These are phyloP conservation scores for Oxyscelio sp. DNA, from an alignment of 2,888 invertebrate genomes.

Conservation along the genomic window DNA sequence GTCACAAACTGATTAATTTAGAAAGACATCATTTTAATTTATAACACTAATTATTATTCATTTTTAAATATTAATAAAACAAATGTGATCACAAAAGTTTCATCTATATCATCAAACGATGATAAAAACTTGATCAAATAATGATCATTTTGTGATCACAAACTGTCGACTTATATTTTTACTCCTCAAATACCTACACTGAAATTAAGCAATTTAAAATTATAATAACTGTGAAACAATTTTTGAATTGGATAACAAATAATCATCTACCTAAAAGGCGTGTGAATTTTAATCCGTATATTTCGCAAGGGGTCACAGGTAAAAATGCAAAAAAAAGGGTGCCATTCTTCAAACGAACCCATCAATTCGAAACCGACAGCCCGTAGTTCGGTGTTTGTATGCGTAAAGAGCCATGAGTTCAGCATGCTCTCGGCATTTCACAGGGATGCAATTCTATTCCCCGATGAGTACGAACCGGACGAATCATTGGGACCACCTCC, in stretches of 20 bases:
- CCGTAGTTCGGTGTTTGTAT: conserved; percentile 57
- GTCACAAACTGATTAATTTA: too few relatives aligned
- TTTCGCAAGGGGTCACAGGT: conserved; percentile 58
- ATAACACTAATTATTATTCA: too few relatives aligned
- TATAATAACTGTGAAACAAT: too few relatives aligned
- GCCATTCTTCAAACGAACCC: conserved; percentile 73
- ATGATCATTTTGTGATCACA: too few relatives aligned
- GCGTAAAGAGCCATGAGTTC: conserved; percentile 70
- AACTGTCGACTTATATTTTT: too few relatives aligned
- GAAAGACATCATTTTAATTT: too few relatives aligned
- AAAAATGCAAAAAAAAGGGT: conserved; percentile 66
- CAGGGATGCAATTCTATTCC: conserved; percentile 73
- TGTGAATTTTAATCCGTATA: conserved; percentile 63
- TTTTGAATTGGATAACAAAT: conserved; percentile 23
- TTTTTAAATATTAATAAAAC: too few relatives aligned
- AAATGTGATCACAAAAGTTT: too few relatives aligned
- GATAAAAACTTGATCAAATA: too few relatives aligned
- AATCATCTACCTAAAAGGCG: conserved; percentile 45
- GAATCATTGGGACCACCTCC: conserved; percentile 75
- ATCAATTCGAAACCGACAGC: conserved; percentile 75
- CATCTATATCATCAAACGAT: too few relatives aligned
- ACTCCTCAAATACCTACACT: too few relatives aligned
- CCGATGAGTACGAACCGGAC: conserved; percentile 71
- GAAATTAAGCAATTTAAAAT: too few relatives aligned
- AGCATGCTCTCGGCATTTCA: conserved; percentile 74